A percentile compares a stretch with the other conserved stretches of the same genome.
phyloP scores from a whole-genome alignment of 2,797 vertebrate genomes.

The Dallia pectoralis region DNA sequence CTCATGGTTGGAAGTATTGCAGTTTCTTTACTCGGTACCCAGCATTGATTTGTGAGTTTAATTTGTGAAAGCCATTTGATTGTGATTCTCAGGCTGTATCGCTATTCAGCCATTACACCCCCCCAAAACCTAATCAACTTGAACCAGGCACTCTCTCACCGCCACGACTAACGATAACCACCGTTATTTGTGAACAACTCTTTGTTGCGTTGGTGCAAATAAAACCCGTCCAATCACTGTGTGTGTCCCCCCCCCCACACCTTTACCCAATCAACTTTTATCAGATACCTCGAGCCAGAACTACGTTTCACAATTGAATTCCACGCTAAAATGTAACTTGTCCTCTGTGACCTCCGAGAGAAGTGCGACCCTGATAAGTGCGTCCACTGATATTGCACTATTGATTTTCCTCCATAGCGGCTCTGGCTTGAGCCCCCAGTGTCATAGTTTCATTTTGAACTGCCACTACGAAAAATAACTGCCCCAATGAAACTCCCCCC shows the following conservation, averaged over 20 bases:
- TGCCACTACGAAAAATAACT: slow-evolving; percentile 81
- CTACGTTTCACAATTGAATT: slow-evolving; percentile 76
- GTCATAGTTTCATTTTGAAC: slow-evolving; percentile 74
- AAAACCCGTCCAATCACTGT: neutral
- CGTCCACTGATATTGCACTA: slow-evolving; percentile 80
- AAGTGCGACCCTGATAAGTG: slow-evolving; percentile 79
- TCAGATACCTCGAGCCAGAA: slow-evolving; percentile 65
- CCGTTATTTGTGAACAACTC: neutral
- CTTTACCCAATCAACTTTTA: slow-evolving; percentile 41
- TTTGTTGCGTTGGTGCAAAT: neutral
- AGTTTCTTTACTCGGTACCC: neutral
- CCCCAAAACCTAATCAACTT: neutral
- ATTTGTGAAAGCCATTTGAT: neutral
- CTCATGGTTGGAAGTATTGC: neutral
- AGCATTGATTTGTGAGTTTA: neutral
- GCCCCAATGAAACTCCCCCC: slow-evolving; percentile 72
- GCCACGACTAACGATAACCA: neutral
- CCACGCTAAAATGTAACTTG: slow-evolving; percentile 74
- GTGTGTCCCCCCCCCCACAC: neutral
- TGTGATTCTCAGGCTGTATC: neutral
- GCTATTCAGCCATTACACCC: neutral
- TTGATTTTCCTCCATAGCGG: slow-evolving; percentile 78
- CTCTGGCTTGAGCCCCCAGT: slow-evolving; percentile 59
- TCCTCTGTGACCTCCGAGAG: slow-evolving; percentile 77
- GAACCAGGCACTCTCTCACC: neutral